A percentile compares a stretch with the other conserved stretches of the same genome.
phyloP scores from a whole-genome alignment of 2,797 vertebrate genomes.

The Acanthopagrus latus region DNA sequence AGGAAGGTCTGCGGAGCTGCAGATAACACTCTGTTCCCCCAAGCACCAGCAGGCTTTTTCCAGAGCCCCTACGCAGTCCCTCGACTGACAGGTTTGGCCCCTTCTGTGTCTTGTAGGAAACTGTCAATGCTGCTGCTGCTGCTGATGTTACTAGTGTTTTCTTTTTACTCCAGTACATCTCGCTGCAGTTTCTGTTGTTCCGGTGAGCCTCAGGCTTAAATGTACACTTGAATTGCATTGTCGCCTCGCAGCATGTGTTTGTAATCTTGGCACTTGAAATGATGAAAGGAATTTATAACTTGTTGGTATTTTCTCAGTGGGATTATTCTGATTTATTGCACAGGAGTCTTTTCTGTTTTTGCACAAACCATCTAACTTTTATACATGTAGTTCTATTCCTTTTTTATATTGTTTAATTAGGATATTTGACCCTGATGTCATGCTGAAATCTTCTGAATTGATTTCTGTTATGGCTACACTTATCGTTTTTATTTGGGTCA shows the following conservation, averaged over 20 bases:
- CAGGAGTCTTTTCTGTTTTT: not conserved
- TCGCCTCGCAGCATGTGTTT: not conserved
- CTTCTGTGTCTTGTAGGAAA: slow-evolving; percentile 40
- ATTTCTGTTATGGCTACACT: not conserved
- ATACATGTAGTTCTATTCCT: not conserved
- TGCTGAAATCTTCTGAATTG: too few species aligned
- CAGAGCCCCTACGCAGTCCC: slow-evolving; percentile 44
- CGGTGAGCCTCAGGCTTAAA: slow-evolving; percentile 13
- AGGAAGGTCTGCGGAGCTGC: slow-evolving; percentile 70
- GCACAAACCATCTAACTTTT: not conserved
- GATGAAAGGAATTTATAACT: slow-evolving; percentile 11
- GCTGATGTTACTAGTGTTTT: slow-evolving; percentile 6
- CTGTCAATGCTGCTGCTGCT: not conserved
- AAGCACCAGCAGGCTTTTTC: slow-evolving; percentile 63
- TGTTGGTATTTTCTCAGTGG: not conserved
- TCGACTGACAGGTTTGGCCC: slow-evolving; percentile 59
- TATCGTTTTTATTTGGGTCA: not conserved
- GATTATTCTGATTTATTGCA: not conserved
- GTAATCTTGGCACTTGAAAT: not conserved
- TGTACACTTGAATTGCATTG: slow-evolving; percentile 28
- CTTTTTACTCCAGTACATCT: not conserved
- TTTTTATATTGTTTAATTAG: not conserved
- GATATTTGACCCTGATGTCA: not conserved
- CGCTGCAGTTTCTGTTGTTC: slow-evolving; percentile 21
- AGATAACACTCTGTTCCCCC: slow-evolving; percentile 78